phyloP scores from a whole-genome alignment of 2,888 invertebrate species.

The Ypsolopha scabrella region DNA sequence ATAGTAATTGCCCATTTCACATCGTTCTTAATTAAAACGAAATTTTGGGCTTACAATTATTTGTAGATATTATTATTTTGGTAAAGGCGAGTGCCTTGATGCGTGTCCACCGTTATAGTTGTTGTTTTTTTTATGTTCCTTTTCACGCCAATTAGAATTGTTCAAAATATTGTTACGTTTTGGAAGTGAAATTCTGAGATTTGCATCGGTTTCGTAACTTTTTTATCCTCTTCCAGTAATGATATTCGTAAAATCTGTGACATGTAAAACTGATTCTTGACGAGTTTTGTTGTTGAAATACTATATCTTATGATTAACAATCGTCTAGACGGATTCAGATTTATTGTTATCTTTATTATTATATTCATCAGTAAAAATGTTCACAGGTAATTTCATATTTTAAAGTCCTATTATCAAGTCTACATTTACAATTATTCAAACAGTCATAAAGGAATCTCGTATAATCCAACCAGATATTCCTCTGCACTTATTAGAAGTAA shows the following conservation, averaged over 20 bases:
- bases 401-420: too few relatives aligned
- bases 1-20: slow-evolving; percentile 33
- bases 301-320: background rate
- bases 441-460: too few relatives aligned
- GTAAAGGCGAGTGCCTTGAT: background rate
- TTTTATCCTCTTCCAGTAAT: background rate
- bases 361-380: too few relatives aligned
- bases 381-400: too few relatives aligned
- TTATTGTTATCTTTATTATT: too few relatives aligned
- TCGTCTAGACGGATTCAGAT: too few relatives aligned
- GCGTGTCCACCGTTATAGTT: slow-evolving; percentile 11
- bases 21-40: slow-evolving; percentile 30
- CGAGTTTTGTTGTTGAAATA: background rate
- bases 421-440: too few relatives aligned
- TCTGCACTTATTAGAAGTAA: background rate
- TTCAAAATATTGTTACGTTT: slow-evolving; percentile 3
- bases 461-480: too few relatives aligned
- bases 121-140: slow-evolving; percentile 9
- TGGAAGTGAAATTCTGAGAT: background rate
- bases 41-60: slow-evolving; percentile 6
- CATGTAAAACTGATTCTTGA: background rate
- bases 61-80: background rate
- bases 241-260: background rate
- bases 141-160: slow-evolving; percentile 4
- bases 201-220: background rate